Percentiles rank a stretch among this genome's conserved stretches.
Conservation (phyloP, 2,888 invertebrate species). For the Dexiosoma caninum region DNA sequence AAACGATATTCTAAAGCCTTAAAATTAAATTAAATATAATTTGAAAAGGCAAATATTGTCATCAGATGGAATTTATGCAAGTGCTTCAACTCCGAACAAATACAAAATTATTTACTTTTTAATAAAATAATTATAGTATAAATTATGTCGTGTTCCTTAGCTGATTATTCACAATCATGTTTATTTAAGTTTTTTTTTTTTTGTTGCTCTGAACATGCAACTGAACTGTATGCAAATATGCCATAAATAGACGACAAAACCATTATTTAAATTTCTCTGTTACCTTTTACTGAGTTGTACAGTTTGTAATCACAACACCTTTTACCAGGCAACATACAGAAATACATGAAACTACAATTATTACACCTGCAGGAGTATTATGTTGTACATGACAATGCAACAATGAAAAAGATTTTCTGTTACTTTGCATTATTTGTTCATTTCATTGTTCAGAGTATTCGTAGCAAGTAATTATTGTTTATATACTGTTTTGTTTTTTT, state of each 20-base stretch:
- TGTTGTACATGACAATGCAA: constrained; percentile 52
- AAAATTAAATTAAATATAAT: too few relatives aligned
- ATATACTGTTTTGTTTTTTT: neutral
- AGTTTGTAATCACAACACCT: constrained; percentile 33
- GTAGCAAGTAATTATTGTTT: constrained; percentile 17
- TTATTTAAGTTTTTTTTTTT: neutral
- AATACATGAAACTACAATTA: constrained; percentile 29
- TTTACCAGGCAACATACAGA: constrained; percentile 1
- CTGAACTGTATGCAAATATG: constrained; percentile 13
- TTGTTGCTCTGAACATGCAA: too few relatives aligned
- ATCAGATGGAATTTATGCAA: too few relatives aligned
- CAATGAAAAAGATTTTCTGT: constrained; percentile 45
- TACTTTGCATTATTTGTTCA: constrained; percentile 33
- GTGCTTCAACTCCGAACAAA: too few relatives aligned
- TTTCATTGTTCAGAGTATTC: neutral
- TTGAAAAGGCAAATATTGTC: too few relatives aligned
- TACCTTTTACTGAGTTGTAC: neutral
- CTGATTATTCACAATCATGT: constrained; percentile 10
- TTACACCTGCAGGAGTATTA: constrained; percentile 50
- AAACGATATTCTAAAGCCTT: too few relatives aligned
- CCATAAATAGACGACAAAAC: constrained; percentile 12
- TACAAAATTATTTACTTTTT: too few relatives aligned
- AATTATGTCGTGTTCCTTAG: neutral
- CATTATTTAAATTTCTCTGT: constrained; percentile 9
- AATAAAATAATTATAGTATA: too few relatives aligned